A percentile compares a stretch with the other conserved stretches of the same genome.
These are phyloP conservation scores for Salvelinus namaycush DNA, from an alignment of 2,113 vertebrate genomes.

Conservation along the genomic window DNA sequence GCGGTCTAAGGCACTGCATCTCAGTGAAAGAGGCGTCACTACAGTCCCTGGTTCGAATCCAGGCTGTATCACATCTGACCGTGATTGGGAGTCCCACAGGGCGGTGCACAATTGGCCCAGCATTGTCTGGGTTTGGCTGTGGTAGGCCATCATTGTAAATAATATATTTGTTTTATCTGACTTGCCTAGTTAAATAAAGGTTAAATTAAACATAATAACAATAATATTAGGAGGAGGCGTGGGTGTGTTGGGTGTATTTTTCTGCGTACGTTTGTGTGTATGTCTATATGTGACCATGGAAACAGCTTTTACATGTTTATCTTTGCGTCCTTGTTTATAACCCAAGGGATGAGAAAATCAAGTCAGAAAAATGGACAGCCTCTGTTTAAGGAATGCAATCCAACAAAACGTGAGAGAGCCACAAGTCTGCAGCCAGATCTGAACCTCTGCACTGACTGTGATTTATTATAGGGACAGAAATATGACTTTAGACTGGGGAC, in stretches of 20 bases:
- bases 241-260: conserved; percentile 4
- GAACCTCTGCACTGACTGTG: conserved; percentile 23
- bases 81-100: too few relatives aligned
- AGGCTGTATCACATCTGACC: conserved; percentile 51
- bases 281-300: neutral
- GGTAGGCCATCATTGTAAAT: too few relatives aligned
- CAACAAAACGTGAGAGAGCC: conserved; percentile 37
- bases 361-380: conserved; percentile 23
- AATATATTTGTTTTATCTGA: too few relatives aligned
- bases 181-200: too few relatives aligned
- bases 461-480: conserved; percentile 50
- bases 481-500: conserved; percentile 27
- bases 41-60: too few relatives aligned
- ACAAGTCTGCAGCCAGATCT: conserved; percentile 17
- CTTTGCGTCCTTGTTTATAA: conserved; percentile 38
- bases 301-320: conserved; percentile 25
- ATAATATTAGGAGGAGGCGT: neutral
- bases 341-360: conserved; percentile 18
- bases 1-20: too few relatives aligned
- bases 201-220: neutral
- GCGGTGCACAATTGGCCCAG: neutral
- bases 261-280: neutral
- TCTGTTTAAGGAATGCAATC: conserved; percentile 43
- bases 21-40: too few relatives aligned
- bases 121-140: too few relatives aligned